Evolutionary conservation across 2,113 vertebrate genomes (phyloP).

Genomic region (Pelmatolapia mariae): DNA sequence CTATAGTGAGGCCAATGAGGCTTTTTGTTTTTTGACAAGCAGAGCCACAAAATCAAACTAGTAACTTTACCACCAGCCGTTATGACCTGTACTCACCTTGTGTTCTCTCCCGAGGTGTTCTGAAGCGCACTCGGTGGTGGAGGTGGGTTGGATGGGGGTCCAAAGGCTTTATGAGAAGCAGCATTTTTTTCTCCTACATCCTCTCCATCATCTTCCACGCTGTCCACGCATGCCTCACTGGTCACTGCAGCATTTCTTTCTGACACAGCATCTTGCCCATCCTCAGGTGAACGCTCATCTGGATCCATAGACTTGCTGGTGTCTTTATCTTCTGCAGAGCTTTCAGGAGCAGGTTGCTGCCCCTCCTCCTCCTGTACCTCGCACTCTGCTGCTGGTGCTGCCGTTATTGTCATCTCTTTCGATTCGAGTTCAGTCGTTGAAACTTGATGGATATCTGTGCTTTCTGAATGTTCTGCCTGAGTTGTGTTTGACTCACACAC

Average conservation of each 20-base stretch:
- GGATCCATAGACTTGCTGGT: background rate
- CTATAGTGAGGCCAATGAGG: background rate
- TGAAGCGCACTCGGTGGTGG: constrained; percentile 51
- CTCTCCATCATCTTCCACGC: background rate
- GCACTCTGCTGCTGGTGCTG: background rate
- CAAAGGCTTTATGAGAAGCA: background rate
- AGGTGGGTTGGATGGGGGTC: constrained; percentile 66
- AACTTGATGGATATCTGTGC: background rate
- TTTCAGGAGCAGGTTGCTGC: background rate
- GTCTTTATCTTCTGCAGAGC: background rate
- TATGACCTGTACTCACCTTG: constrained; percentile 16
- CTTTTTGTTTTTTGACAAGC: background rate
- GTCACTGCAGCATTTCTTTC: background rate
- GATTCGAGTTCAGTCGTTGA: background rate
- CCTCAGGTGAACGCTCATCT: background rate
- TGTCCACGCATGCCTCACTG: background rate
- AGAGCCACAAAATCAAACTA: background rate
- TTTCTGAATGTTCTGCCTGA: background rate
- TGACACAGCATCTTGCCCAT: background rate
- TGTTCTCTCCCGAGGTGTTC: background rate
- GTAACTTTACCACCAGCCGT: background rate
- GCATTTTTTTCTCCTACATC: background rate
- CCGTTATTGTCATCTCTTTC: background rate
- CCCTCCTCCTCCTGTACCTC: background rate
- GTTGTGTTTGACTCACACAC: background rate